Percentiles rank a stretch among this genome's conserved stretches.
phyloP scores from a whole-genome alignment of 1,140 invertebrate species.

The Ptiloglossa arizonensis region DNA sequence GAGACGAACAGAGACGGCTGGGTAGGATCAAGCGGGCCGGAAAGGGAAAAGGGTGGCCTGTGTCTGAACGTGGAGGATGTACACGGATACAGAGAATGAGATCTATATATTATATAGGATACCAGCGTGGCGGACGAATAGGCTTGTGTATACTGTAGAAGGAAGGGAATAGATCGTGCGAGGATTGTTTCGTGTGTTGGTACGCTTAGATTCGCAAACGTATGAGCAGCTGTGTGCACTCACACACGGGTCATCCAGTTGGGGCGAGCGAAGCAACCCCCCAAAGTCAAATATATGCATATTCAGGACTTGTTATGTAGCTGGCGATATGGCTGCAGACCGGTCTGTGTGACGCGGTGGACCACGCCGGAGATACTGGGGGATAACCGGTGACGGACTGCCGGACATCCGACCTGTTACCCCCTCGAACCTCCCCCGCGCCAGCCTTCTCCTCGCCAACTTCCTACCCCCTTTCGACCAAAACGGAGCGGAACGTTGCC shows the following conservation, averaged over 20 bases:
- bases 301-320: constrained; percentile 78
- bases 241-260: not conserved
- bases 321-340: constrained; percentile 68
- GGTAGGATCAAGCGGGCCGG: not conserved
- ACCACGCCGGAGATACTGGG: constrained; percentile 72
- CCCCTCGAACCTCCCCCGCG: constrained; percentile 55
- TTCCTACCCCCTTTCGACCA: constrained; percentile 38
- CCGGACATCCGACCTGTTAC: constrained; percentile 81
- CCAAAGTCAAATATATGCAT: constrained; percentile 73
- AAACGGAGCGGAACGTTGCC: constrained; percentile 48
- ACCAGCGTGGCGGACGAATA: not conserved
- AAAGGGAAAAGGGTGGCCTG: constrained; percentile 6
- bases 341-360: constrained; percentile 62
- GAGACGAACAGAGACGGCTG: not conserved
- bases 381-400: constrained; percentile 79
- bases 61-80: not conserved
- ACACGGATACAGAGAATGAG: constrained; percentile 21
- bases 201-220: constrained; percentile 6
- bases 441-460: constrained; percentile 30
- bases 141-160: not conserved
- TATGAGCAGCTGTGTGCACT: constrained; percentile 22
- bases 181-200: constrained; percentile 4
- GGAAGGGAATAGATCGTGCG: constrained; percentile 14
- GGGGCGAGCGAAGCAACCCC: constrained; percentile 19
- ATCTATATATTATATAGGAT: constrained; percentile 38